Evolutionary conservation across 2,888 invertebrate genomes (phyloP), one percentile per base, ranked within the genome.

Genomic region (Volucella bombylans): DNA sequence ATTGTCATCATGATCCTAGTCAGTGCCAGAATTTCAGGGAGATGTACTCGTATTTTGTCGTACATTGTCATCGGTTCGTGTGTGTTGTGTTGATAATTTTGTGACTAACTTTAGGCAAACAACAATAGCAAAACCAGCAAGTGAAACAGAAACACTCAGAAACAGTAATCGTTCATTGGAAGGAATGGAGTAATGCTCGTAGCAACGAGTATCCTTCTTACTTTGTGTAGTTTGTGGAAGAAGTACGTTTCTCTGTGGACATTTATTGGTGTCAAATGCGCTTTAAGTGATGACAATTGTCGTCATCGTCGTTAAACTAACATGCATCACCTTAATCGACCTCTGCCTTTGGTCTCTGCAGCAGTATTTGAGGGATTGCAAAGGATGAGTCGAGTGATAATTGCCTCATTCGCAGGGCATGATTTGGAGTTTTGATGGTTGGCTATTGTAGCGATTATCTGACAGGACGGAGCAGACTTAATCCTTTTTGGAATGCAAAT

Each of bases 61-160:
- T 31, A 69, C 55, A 47, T 54, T 81, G 78, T 55, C 62, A 65
- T 31, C 41, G 43, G 31, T n/a, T 38, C 8, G 10, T 47, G 45
- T 65, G 62, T 72, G 59, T 80, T 86, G 87, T 87, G 83, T 87
- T 87, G 87, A 87, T 87, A 87, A 87, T 87, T 86, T 87, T 82
- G 78, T 87, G 87, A 87, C 87, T 87, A 87, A 86, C 86, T 87
- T 86, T 64, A 74, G 79, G 80, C 86, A 87, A 87, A 87, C 87
- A 87, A 76, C 86, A 78, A 55, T 55, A 64, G 79, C 64, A 74
- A 68, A 8, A 68, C 71, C 61, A 64, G 59, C 65, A 81, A 71
- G 15, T 31, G 55, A 41, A 67, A 54, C 49, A 47, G 15, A 43
- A 61, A 47, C 68, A 52, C 47, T 57, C 45, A 39, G 45, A 15